Conservation (phyloP, 1,140 invertebrate genomes). For the Caerostris extrusa region DNA sequence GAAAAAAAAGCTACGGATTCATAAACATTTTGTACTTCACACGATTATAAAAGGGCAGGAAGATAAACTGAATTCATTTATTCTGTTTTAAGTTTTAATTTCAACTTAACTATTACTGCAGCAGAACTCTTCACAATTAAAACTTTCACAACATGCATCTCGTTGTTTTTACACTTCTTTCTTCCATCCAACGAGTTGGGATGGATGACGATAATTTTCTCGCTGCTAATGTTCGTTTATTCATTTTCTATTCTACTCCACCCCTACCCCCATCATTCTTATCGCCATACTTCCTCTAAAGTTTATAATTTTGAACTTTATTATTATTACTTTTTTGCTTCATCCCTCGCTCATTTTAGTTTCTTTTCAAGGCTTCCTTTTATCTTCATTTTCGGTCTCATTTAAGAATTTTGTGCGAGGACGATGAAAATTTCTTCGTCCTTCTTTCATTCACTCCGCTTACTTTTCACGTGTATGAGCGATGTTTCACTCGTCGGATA, state of each 20-base stretch:
- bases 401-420: background rate
- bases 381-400: constrained; percentile 39
- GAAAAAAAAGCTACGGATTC: background rate
- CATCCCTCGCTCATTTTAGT: constrained; percentile 10
- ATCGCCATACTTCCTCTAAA: background rate
- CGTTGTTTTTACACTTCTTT: constrained; percentile 1
- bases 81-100: constrained; percentile 23
- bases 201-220: constrained; percentile 45
- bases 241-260: constrained; percentile 4
- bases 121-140: background rate
- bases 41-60: background rate
- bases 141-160: constrained; percentile 27
- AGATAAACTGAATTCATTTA: constrained; percentile 12
- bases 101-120: constrained; percentile 4
- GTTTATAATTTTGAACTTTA: constrained; percentile 34
- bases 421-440: constrained; percentile 22
- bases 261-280: background rate
- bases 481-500: constrained; percentile 2
- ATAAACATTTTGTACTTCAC: background rate
- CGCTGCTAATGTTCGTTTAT: background rate
- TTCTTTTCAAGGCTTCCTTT: constrained; percentile 14
- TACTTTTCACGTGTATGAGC: background rate
- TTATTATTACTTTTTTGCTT: background rate
- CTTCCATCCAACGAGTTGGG: background rate
- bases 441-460: constrained; percentile 12